A percentile compares a stretch with the other conserved stretches of the same genome.
Conservation (phyloP, 2,888 invertebrate species). For the Drosophila koepferae region DNA sequence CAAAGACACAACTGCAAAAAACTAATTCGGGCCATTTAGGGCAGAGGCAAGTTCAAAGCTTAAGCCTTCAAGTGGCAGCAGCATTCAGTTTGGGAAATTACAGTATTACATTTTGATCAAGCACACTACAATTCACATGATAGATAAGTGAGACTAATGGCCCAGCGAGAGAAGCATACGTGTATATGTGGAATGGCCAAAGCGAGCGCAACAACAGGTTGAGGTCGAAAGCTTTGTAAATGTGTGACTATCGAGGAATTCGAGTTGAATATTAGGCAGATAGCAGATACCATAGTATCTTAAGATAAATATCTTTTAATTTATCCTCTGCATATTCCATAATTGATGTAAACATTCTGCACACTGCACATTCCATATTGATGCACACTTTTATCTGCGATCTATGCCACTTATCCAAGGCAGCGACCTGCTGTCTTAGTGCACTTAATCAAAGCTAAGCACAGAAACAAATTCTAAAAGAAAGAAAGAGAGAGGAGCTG, state of each 20-base stretch:
- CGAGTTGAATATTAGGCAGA: neutral
- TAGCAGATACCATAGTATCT: neutral
- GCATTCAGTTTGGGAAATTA: constrained; percentile 42
- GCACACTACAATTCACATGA: constrained; percentile 48
- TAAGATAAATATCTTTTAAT: constrained; percentile 1
- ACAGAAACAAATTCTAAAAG: constrained; percentile 41
- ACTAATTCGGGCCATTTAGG: constrained; percentile 65
- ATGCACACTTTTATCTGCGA: constrained; percentile 19
- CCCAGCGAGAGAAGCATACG: neutral
- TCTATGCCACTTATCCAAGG: constrained; percentile 8
- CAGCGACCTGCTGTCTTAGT: constrained; percentile 53
- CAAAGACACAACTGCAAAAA: constrained; percentile 29
- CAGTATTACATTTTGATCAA: constrained; percentile 58
- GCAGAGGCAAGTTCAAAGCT: constrained; percentile 61
- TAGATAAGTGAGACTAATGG: constrained; percentile 35
- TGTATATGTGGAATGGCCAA: neutral
- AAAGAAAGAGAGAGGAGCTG: neutral
- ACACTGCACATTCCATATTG: constrained; percentile 8
- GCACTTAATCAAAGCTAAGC: constrained; percentile 61
- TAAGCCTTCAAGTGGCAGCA: constrained; percentile 35
- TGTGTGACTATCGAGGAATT: neutral
- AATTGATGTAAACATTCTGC: constrained; percentile 12
- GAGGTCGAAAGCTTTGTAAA: neutral
- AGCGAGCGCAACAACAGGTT: constrained; percentile 3
- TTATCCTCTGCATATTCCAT: constrained; percentile 1